Conservation (phyloP, 2,797 vertebrate species). For the Cheirogaleus major region DNA sequence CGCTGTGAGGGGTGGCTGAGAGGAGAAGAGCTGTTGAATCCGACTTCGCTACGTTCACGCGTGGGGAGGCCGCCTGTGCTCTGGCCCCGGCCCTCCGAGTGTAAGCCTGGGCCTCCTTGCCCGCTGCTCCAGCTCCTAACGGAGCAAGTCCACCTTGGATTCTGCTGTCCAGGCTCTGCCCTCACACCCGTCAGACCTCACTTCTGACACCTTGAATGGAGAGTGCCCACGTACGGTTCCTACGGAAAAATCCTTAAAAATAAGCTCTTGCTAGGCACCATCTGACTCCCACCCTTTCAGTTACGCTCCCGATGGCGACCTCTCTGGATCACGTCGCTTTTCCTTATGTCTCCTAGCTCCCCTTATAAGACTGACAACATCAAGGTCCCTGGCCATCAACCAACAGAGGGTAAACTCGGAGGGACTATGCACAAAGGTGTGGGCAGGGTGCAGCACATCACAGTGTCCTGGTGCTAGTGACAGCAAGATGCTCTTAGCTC, state of each 20-base stretch:
- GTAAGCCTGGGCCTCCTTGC: not conserved
- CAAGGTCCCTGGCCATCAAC: not conserved
- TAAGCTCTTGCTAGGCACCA: not conserved
- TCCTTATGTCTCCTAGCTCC: not conserved
- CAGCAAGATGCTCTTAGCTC: not conserved
- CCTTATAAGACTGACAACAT: not conserved
- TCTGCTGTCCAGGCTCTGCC: not conserved
- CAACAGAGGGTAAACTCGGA: not conserved
- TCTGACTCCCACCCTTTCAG: not conserved
- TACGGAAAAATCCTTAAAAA: not conserved
- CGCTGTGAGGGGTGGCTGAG: not conserved
- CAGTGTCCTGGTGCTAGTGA: too few relatives aligned
- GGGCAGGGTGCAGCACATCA: rapidly evolving
- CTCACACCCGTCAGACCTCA: not conserved
- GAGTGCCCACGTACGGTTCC: not conserved
- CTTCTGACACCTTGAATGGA: not conserved
- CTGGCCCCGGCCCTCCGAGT: not conserved
- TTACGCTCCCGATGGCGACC: not conserved
- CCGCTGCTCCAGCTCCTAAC: not conserved
- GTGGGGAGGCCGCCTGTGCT: too few relatives aligned
- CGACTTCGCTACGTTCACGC: not conserved
- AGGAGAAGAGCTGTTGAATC: not conserved
- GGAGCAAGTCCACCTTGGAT: not conserved
- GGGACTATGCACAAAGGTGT: not conserved
- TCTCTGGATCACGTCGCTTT: not conserved